Evolutionary conservation across 2,797 vertebrate genomes (phyloP).

Genomic region (Gymnoscopelus microlampas): DNA sequence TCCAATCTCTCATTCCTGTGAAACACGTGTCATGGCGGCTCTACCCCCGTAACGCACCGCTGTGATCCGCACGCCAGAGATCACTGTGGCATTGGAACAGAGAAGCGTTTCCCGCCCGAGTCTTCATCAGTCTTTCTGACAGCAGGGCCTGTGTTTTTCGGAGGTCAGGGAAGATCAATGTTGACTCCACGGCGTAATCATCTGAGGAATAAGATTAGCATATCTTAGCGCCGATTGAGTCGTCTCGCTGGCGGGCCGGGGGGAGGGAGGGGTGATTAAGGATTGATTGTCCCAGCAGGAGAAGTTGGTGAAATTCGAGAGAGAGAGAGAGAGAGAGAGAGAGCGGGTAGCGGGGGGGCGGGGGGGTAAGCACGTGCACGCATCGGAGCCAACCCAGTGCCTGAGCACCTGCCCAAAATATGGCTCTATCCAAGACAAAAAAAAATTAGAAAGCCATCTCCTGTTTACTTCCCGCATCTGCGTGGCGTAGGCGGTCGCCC

Average conservation of each 20-base stretch:
- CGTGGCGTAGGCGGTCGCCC: too few relatives aligned
- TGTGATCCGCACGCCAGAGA: constrained; percentile 33
- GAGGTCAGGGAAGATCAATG: constrained; percentile 84
- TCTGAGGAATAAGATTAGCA: constrained; percentile 84
- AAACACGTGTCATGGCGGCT: constrained; percentile 47
- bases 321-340: constrained; percentile 38
- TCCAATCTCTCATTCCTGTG: constrained; percentile 33
- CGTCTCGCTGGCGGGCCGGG: constrained; percentile 68
- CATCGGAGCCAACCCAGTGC: too few relatives aligned
- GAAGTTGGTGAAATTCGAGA: constrained; percentile 51
- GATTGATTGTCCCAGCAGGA: constrained; percentile 77
- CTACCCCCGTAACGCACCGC: constrained; percentile 21
- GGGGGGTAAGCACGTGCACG: too few relatives aligned
- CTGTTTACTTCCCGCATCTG: too few relatives aligned
- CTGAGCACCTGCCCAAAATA: too few relatives aligned
- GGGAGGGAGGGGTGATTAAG: constrained; percentile 70
- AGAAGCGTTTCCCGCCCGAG: constrained; percentile 18
- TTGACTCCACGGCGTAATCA: constrained; percentile 80
- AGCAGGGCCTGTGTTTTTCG: constrained; percentile 71
- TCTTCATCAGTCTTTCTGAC: constrained; percentile 69
- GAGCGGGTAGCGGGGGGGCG: too few relatives aligned
- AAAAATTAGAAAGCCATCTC: too few relatives aligned
- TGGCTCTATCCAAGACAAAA: too few relatives aligned
- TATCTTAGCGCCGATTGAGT: constrained; percentile 81
- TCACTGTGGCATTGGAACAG: not conserved